Evolutionary conservation across 2,113 vertebrate genomes (phyloP).

Genomic region (Austrofundulus limnaeus): DNA sequence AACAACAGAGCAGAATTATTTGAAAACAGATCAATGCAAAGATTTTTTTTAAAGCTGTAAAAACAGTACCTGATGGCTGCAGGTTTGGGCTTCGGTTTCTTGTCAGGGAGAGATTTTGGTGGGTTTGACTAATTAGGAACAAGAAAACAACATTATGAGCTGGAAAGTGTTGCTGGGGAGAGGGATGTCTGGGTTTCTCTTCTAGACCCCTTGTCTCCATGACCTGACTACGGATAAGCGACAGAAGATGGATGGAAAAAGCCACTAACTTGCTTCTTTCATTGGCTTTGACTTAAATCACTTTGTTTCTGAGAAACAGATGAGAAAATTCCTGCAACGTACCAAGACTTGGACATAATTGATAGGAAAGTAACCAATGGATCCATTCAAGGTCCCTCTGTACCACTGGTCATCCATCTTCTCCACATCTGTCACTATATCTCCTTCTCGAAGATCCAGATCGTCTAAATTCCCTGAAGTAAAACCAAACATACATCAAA

Average conservation of each 20-base stretch:
- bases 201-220: no score
- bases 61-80: slow-evolving; percentile 75
- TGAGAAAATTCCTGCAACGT: slow-evolving; percentile 52
- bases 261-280: not conserved
- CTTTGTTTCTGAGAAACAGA: not conserved
- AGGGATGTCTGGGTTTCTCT: no score
- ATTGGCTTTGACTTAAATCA: not conserved
- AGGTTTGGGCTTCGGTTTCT: slow-evolving; percentile 61
- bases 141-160: not conserved
- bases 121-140: slow-evolving; percentile 74
- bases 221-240: no score
- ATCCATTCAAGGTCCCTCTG: slow-evolving; percentile 84
- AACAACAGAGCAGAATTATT: not conserved
- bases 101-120: slow-evolving; percentile 72
- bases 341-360: slow-evolving; percentile 88
- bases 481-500: not conserved
- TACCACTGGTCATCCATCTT: slow-evolving; percentile 90
- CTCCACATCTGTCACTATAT: slow-evolving; percentile 86
- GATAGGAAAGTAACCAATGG: slow-evolving; percentile 88
- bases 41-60: not conserved
- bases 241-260: no score
- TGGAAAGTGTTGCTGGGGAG: no score
- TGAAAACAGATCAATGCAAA: not conserved
- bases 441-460: slow-evolving; percentile 85
- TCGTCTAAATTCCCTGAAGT: slow-evolving; percentile 85